A percentile compares a stretch with the other conserved stretches of the same genome.
Evolutionary conservation across 2,888 invertebrate genomes (phyloP).

Genomic region (Cerceris ruficornis): DNA sequence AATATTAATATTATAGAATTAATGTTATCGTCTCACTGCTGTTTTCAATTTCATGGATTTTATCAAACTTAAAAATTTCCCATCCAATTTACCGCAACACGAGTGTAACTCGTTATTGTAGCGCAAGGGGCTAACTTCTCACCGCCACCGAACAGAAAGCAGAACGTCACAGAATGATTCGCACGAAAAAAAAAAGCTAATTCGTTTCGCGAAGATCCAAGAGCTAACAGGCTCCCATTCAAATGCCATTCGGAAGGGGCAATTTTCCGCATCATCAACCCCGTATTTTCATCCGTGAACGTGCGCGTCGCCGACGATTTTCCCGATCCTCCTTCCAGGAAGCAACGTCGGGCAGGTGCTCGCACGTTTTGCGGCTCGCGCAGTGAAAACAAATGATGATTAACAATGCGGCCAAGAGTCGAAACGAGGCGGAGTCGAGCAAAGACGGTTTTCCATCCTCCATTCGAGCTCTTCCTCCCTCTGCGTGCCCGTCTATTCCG

Average conservation of each 20-base stretch:
- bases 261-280: neutral
- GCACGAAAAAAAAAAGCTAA: too few species aligned
- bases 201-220: too few species aligned
- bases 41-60: too few species aligned
- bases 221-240: neutral
- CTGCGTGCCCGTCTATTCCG: slow-evolving; percentile 72
- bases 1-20: too few species aligned
- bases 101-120: too few species aligned
- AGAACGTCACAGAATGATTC: too few species aligned
- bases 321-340: slow-evolving; percentile 30
- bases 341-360: slow-evolving; percentile 33
- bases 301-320: neutral
- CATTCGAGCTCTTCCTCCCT: slow-evolving; percentile 41
- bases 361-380: slow-evolving; percentile 25
- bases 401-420: slow-evolving; percentile 24
- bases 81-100: too few species aligned
- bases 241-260: neutral
- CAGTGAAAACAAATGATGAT: slow-evolving; percentile 38
- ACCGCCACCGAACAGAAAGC: too few species aligned
- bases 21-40: too few species aligned
- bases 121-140: too few species aligned
- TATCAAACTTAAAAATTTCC: too few species aligned
- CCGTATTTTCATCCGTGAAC: neutral
- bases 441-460: slow-evolving; percentile 34
- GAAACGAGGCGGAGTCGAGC: neutral